Conservation (phyloP, 2,113 vertebrate genomes). For the Strix aluco region DNA sequence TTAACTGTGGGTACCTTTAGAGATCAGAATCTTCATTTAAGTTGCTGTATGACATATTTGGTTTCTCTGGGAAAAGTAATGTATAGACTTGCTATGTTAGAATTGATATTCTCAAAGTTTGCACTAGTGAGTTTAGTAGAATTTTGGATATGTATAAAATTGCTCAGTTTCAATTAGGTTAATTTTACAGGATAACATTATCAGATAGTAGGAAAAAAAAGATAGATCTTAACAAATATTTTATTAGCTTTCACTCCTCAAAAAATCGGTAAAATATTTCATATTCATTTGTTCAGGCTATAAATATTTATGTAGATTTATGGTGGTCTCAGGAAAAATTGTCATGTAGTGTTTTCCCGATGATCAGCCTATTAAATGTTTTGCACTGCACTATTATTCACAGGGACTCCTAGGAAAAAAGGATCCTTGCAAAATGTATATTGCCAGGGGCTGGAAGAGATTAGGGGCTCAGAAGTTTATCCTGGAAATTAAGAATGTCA, state of each 20-base stretch:
- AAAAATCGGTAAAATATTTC: neutral
- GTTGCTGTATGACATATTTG: neutral
- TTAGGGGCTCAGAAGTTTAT: neutral
- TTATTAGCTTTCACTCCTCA: neutral
- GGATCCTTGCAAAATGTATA: neutral
- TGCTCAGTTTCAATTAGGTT: neutral
- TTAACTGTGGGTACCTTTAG: neutral
- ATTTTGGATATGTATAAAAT: neutral
- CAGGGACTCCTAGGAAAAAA: neutral
- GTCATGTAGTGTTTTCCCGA: neutral
- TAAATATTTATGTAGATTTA: constrained; percentile 9
- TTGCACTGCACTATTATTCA: neutral
- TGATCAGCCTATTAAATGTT: neutral
- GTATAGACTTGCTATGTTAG: neutral
- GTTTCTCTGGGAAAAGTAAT: neutral
- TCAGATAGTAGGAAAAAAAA: neutral
- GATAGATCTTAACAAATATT: neutral
- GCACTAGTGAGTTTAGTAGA: neutral
- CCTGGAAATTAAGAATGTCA: constrained; percentile 25
- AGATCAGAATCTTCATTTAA: neutral
- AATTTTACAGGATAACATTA: neutral
- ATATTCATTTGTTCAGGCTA: constrained; percentile 10
- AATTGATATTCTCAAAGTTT: neutral
- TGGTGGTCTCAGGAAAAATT: neutral
- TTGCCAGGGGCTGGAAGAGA: neutral